Conservation (phyloP, 2,113 vertebrate species). For the Eclectus roratus region DNA sequence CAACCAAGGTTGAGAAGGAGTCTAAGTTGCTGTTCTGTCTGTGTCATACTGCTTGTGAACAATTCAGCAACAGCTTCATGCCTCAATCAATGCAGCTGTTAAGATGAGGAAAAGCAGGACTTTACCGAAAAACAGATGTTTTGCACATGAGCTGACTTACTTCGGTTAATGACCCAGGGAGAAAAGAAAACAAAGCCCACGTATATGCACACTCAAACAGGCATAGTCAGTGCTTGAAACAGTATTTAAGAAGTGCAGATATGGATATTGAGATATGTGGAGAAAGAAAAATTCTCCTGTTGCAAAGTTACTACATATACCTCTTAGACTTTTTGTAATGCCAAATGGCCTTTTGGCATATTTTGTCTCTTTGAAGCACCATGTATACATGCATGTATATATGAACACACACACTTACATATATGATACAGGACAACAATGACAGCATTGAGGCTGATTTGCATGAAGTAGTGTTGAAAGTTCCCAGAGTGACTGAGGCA, state of each 20-base stretch:
- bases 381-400: not conserved
- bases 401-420: not conserved
- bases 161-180: conserved; percentile 22
- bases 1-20: not conserved
- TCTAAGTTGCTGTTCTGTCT: not conserved
- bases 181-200: conserved; percentile 18
- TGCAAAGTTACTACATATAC: not conserved
- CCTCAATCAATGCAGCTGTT: conserved; percentile 35
- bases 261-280: not conserved
- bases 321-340: not conserved
- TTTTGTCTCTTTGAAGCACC: not conserved
- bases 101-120: conserved; percentile 51
- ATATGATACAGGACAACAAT: not conserved
- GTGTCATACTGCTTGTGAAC: not conserved
- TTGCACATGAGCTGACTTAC: conserved; percentile 46
- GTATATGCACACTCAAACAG: not conserved
- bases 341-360: not conserved
- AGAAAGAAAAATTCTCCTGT: not conserved
- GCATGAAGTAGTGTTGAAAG: not conserved
- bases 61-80: not conserved
- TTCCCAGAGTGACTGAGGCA: not conserved
- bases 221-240: not conserved
- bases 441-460: not conserved
- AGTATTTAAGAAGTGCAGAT: not conserved
- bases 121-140: conserved; percentile 50